A percentile compares a stretch with the other conserved stretches of the same genome.
These are phyloP conservation scores for Dryobotodes eremita DNA, from an alignment of 2,888 invertebrate genomes.

Conservation along the genomic window DNA sequence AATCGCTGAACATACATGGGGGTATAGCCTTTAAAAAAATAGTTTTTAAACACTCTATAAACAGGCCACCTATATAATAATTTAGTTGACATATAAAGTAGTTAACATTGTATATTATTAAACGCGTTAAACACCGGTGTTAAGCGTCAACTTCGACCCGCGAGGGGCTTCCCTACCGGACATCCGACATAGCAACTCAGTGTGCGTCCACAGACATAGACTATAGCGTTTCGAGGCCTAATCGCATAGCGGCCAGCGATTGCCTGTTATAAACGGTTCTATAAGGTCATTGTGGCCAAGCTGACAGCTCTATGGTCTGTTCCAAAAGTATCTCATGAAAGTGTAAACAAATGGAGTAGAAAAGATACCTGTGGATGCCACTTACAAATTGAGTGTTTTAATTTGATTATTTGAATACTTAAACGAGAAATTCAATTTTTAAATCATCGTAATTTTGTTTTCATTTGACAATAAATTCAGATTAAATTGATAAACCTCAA, in stretches of 20 bases:
- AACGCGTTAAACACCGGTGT: slow-evolving; percentile 4
- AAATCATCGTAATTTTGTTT: background rate
- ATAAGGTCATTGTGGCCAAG: background rate
- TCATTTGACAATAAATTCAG: background rate
- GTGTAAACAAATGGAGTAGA: background rate
- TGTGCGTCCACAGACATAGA: background rate
- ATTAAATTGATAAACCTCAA: background rate
- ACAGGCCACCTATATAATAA: background rate
- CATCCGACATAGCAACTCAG: slow-evolving; percentile 27
- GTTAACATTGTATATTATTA: slow-evolving; percentile 26
- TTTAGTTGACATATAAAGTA: background rate
- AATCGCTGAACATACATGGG: background rate
- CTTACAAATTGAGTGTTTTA: background rate
- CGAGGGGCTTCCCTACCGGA: slow-evolving; percentile 38
- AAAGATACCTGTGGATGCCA: background rate
- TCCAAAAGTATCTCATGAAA: background rate
- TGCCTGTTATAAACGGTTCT: background rate
- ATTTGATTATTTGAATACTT: background rate
- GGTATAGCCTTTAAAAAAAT: background rate
- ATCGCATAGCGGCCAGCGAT: background rate
- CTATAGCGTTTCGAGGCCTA: background rate
- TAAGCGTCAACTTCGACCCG: slow-evolving; percentile 30
- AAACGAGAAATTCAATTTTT: background rate
- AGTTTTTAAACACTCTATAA: background rate
- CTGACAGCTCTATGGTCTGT: background rate